Base-by-base conservation (phyloP, 2,888 invertebrate genomes). In the Steromphala cineraria region DNA sequence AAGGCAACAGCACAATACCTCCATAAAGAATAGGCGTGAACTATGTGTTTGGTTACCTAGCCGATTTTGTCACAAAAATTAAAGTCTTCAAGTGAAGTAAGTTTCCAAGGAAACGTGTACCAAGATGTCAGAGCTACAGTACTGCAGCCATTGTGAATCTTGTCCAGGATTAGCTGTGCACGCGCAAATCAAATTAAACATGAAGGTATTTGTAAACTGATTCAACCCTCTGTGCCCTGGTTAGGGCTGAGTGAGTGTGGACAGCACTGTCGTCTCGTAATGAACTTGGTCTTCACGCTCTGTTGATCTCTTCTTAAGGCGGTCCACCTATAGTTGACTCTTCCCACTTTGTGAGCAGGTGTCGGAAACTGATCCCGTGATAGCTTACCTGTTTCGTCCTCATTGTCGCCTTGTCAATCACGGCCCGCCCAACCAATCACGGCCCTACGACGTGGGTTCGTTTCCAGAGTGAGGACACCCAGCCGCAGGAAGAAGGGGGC, bases 261-360 rank as follows among this genome's bases (percentile, higher is more conserved):
- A 71, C 71, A 31, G 19, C 36, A 28, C 28, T 36, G 17, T 10
- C 71, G 36, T 19, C 71, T 19, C 19, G 8, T 36, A 36, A 71
- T n/a, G 71, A 36, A 31, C n/a, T 71, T 19, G 8, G 5, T 71
- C 0, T n/a, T 10, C 71, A 71, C 71, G 36, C 31, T 31, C 40
- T 56, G 19, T 7, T 40, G 71, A 40, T 13, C 19, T n/a, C 71
- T 36, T 71, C 71, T 71, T 36, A 36, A 71, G 71, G 71, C 71
- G 71, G 71, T 40, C 36, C 71, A 31, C 15, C 71, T 15, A 36
- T 71, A 71, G 71, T 71, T 71, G 71, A 71, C 71, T 71, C 71
- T 71, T 71, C 71, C 71, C 71, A 71, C 71, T 71, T 71, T 71
- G 36, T 71, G 71, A 71, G 71, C 71, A 71, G 71, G 71, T 71